Base-by-base conservation (phyloP, 2,113 vertebrate species). In the Planiliza haematocheilus region DNA sequence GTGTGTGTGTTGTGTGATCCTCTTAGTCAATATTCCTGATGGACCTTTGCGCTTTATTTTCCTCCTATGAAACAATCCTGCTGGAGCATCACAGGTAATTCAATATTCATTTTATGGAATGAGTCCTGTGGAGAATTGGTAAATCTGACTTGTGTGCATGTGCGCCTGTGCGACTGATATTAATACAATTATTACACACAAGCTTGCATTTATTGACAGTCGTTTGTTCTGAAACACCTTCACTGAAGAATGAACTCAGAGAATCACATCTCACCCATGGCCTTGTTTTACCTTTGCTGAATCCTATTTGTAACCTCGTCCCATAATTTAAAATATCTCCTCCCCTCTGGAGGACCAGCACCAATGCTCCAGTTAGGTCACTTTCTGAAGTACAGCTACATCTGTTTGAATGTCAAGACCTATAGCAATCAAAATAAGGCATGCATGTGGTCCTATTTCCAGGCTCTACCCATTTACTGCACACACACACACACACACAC, bases 11-110 rank as follows among this genome's bases (percentile, higher is more conserved):
- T 70, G 66, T 71, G 71, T 58, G 65, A 79, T 77, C 52, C 38
- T 77, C 59, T 56, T 56, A 68, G 76, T 86, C 82, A 87, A 89
- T 89, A 74, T 74, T 66, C 60, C 66, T 77, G 74, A 89, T 87
- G 78, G 85, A 80, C 81, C 70, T 51, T 81, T 39, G 65, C 66
- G 77, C 69, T 78, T 67, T 74, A 83, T 88, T 90, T 85, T 76
- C 70, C 56, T 45, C 38, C 56, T 55, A 53, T 79, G 62, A 81
- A 84, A 86, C 58, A 79, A 50, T 79, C 74, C 63, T 82, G 56
- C 73, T 76, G 41, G 20, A 77, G 68, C 72, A 85, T 70, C 77
- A 56, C 51, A 16, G 49, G 75, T 76, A 79, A 89, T 90, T 78
- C 75, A 78, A 87, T 88, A 83, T 79, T 83, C 62, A 61, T 57